Conservation (phyloP, 2,113 vertebrate species). For the Ceyx margarethae region DNA sequence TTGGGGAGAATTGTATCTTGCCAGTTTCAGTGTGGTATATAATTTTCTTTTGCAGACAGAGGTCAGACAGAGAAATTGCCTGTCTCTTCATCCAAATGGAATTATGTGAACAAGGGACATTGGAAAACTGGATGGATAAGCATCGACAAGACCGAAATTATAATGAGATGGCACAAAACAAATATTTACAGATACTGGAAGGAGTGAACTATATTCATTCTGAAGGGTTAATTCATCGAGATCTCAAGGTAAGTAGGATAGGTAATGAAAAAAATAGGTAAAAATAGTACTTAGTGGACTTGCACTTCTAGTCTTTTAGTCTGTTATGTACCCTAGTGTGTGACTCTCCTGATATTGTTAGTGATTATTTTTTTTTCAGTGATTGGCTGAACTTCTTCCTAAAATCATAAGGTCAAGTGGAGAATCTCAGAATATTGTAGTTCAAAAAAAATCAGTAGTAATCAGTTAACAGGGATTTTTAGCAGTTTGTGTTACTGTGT, state of each 20-base stretch:
- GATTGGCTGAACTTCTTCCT: not conserved
- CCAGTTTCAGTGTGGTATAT: not conserved
- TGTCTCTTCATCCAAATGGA: constrained; percentile 81
- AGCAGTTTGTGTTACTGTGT: not conserved
- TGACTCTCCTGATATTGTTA: not conserved
- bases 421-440: not conserved
- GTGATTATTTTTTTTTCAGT: not conserved
- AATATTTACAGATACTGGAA: constrained; percentile 68
- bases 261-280: not conserved
- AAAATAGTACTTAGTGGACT: not conserved
- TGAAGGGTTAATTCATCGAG: constrained; percentile 72
- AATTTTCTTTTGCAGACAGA: constrained; percentile 32
- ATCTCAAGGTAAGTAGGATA: constrained; percentile 73
- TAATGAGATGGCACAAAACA: constrained; percentile 8
- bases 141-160: accelerated
- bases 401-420: not conserved
- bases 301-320: not conserved
- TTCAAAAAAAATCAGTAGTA: not conserved
- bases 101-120: constrained; percentile 69
- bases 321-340: not conserved
- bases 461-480: not conserved
- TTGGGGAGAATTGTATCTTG: not conserved
- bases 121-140: constrained; percentile 48
- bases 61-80: accelerated
- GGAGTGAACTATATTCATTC: constrained; percentile 76